Percentiles rank a stretch among this genome's conserved stretches.
These are phyloP conservation scores for Nothobranchius furzeri DNA, from an alignment of 2,113 vertebrate species.

Conservation along the genomic window DNA sequence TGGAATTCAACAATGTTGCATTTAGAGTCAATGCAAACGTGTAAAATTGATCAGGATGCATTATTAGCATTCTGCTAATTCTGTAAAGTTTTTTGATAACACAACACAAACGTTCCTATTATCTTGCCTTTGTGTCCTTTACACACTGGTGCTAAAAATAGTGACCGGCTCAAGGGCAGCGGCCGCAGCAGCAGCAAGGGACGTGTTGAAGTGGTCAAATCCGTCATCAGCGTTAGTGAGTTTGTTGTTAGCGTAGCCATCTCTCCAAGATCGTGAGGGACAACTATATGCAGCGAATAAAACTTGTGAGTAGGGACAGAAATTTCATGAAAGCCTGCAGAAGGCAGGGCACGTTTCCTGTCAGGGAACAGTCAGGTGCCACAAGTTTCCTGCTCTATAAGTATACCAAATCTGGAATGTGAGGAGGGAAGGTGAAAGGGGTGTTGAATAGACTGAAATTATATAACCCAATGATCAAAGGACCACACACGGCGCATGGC, in stretches of 20 bases:
- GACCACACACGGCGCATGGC: constrained; percentile 32
- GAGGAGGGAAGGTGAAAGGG: background rate
- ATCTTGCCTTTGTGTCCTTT: constrained; percentile 52
- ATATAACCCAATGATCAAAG: constrained; percentile 59
- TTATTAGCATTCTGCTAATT: constrained; percentile 2
- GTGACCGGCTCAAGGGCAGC: constrained; percentile 51
- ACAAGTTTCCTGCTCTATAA: constrained; percentile 70
- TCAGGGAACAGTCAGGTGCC: constrained; percentile 59
- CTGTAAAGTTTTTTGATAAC: constrained; percentile 15
- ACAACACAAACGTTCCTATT: constrained; percentile 20
- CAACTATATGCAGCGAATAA: constrained; percentile 1
- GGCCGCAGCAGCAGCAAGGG: constrained; percentile 8
- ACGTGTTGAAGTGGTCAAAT: constrained; percentile 67
- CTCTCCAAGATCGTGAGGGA: constrained; percentile 15
- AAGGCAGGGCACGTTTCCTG: constrained; percentile 56
- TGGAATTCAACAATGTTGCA: constrained; percentile 12
- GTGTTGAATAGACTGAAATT: constrained; percentile 48
- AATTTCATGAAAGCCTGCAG: constrained; percentile 41
- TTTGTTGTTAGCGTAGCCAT: constrained; percentile 40
- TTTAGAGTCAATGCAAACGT: constrained; percentile 8
- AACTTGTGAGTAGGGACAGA: constrained; percentile 27
- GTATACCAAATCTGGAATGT: constrained; percentile 69
- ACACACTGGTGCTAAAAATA: constrained; percentile 69
- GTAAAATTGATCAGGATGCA: constrained; percentile 5
- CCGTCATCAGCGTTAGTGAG: constrained; percentile 56